Evolutionary conservation across 2,797 vertebrate species (phyloP).

Genomic region (Mus caroli): DNA sequence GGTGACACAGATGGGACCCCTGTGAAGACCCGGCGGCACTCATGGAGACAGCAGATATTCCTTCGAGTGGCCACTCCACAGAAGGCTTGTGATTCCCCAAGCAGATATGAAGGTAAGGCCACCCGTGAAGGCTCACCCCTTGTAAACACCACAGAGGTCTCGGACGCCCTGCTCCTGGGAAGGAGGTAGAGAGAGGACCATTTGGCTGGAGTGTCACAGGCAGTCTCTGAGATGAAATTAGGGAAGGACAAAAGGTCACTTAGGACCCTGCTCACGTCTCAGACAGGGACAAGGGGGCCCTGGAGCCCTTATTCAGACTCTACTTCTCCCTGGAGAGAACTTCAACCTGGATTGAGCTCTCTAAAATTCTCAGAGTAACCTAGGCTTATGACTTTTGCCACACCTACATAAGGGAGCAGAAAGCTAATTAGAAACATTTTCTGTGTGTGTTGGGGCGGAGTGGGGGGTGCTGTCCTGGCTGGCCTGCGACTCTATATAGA

Average conservation of each 20-base stretch:
- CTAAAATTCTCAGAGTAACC: not conserved
- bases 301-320: not conserved
- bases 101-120: constrained; percentile 89
- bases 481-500: not conserved
- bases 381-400: not conserved
- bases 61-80: constrained; percentile 97
- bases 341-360: not conserved
- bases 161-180: rapidly evolving
- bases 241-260: not conserved
- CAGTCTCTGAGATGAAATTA: not conserved
- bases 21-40: constrained; percentile 93
- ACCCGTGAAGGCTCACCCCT: not conserved
- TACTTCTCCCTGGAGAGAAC: not conserved
- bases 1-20: constrained; percentile 88
- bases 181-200: not conserved
- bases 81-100: constrained; percentile 92
- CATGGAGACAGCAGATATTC: constrained; percentile 99
- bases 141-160: not conserved
- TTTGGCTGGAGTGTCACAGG: not conserved
- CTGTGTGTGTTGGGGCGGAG: not conserved
- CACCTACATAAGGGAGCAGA: not conserved
- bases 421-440: not conserved
- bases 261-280: too few relatives aligned
- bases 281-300: too few relatives aligned
- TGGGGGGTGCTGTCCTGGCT: not conserved